Evolutionary conservation across 2,113 vertebrate genomes (phyloP).

Genomic region (Donacobius atricapilla): DNA sequence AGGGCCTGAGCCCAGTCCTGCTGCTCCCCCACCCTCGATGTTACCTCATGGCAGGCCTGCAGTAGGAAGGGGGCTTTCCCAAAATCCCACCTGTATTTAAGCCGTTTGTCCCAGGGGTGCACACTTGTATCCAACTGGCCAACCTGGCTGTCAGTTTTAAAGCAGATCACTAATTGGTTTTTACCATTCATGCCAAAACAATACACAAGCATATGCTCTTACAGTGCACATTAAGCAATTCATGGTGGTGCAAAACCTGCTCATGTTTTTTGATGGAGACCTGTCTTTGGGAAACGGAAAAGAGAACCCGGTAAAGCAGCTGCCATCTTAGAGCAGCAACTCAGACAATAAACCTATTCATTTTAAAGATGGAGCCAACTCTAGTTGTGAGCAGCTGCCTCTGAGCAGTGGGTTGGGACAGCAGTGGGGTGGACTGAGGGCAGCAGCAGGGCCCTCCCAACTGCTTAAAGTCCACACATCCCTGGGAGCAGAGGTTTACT

Average conservation of each 20-base stretch:
- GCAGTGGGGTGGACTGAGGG: background rate
- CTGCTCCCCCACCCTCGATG: too few species aligned
- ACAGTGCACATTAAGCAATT: fast-evolving
- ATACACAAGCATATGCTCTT: fast-evolving
- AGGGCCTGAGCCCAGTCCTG: too few species aligned
- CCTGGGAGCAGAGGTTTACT: background rate
- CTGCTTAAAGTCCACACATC: background rate
- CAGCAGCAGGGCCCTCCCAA: background rate
- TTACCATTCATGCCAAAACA: too few species aligned
- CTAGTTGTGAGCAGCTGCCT: background rate
- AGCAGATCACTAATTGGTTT: too few species aligned
- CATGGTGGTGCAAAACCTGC: background rate
- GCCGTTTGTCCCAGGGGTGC: too few species aligned
- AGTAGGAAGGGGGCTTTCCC: too few species aligned
- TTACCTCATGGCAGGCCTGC: too few species aligned
- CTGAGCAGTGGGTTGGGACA: background rate
- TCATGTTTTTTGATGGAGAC: background rate
- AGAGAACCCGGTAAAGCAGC: background rate
- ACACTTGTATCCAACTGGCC: too few species aligned
- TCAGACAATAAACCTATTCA: background rate
- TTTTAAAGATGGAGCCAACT: background rate
- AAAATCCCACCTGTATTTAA: too few species aligned
- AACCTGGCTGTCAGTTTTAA: too few species aligned
- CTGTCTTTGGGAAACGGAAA: background rate
- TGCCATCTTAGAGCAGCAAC: background rate